These are phyloP conservation scores for Matsumurasca onukii DNA, from an alignment of 1,140 invertebrate genomes.

Conservation along the genomic window DNA sequence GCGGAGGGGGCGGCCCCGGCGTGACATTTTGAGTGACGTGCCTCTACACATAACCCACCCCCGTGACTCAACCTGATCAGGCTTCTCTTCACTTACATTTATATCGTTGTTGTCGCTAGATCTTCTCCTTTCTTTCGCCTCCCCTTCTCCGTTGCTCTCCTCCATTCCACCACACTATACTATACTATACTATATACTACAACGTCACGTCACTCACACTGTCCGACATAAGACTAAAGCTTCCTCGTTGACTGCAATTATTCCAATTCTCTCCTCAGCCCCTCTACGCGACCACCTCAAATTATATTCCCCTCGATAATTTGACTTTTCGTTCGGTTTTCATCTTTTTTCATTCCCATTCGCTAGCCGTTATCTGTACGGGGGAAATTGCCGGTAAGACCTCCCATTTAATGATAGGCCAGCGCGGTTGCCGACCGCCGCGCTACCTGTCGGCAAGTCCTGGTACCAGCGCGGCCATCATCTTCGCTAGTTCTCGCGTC, in stretches of 20 bases:
- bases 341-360: conserved; percentile 35
- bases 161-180: conserved; percentile 32
- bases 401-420: conserved; percentile 37
- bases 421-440: conserved; percentile 16
- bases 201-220: conserved; percentile 18
- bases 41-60: neutral
- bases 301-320: conserved; percentile 38
- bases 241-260: conserved; percentile 25
- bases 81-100: conserved; percentile 18
- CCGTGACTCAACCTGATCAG: too few species aligned
- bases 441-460: neutral
- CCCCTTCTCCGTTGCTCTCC: conserved; percentile 28
- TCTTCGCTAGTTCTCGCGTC: neutral
- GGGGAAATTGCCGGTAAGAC: conserved; percentile 31
- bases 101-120: conserved; percentile 25
- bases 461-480: conserved; percentile 12
- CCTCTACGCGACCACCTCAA: conserved; percentile 32
- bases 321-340: conserved; percentile 38
- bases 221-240: conserved; percentile 10
- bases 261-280: conserved; percentile 29
- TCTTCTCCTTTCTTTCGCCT: conserved; percentile 25
- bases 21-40: conserved; percentile 4
- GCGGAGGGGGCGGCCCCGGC: neutral
- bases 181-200: neutral
- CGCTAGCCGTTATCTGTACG: conserved; percentile 28